Evolutionary conservation across 2,113 vertebrate genomes (phyloP).

Genomic region (Anhinga rufa): DNA sequence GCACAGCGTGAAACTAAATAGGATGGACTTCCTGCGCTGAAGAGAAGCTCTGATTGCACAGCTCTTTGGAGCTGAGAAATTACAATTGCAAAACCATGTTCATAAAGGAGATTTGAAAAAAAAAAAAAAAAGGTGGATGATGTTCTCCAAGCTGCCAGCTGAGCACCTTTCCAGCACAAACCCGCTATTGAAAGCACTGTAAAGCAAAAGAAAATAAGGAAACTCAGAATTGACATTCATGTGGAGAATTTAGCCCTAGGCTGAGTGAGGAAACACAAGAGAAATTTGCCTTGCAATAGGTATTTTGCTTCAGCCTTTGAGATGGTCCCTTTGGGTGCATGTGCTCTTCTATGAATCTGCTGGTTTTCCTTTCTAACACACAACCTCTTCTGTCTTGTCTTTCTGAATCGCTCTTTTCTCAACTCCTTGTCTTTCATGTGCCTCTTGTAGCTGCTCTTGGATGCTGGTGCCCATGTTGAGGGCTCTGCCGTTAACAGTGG

Average conservation of each 20-base stretch:
- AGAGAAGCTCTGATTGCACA: background rate
- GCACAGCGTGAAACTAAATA: background rate
- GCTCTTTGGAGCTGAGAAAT: background rate
- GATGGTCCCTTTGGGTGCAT: fast-evolving
- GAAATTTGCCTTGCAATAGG: background rate
- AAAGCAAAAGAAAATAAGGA: background rate
- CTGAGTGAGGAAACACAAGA: background rate
- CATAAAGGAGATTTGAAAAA: background rate
- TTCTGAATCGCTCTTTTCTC: background rate
- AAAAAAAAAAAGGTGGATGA: background rate
- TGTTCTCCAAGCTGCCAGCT: background rate
- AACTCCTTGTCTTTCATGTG: background rate
- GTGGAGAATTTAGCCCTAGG: background rate
- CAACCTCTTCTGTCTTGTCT: background rate
- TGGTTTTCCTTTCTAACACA: background rate
- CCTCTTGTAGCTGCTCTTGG: conserved; percentile 84
- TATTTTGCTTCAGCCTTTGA: background rate
- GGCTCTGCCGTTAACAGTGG: conserved; percentile 85
- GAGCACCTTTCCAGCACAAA: background rate
- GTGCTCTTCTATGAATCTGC: background rate
- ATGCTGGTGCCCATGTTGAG: conserved; percentile 92
- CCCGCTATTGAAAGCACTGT: background rate
- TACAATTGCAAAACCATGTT: background rate
- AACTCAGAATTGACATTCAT: background rate
- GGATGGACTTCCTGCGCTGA: background rate